Conservation (phyloP, 2,888 invertebrate species). For the Atherix ibis region DNA sequence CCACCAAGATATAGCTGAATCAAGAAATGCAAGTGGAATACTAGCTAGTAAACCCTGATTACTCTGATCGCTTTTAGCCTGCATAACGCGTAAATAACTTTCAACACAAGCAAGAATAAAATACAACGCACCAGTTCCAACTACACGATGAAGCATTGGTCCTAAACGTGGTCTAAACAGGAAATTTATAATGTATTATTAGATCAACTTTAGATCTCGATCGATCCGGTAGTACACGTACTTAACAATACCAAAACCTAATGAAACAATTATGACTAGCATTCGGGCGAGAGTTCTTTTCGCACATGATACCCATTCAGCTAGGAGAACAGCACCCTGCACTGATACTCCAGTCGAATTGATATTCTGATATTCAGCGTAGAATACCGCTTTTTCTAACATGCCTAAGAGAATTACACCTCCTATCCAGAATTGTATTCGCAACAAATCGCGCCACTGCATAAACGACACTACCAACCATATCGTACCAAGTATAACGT, state of each 20-base stretch:
- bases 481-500: slow-evolving; percentile 61
- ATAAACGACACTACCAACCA: slow-evolving; percentile 73
- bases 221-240: slow-evolving; percentile 32
- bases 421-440: slow-evolving; percentile 94
- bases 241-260: slow-evolving; percentile 94
- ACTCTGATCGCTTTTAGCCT: slow-evolving; percentile 43
- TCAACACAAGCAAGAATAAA: slow-evolving; percentile 74
- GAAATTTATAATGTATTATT: slow-evolving; percentile 1
- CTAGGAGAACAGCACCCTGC: slow-evolving; percentile 60
- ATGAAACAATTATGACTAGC: slow-evolving; percentile 84
- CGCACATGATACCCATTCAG: slow-evolving; percentile 80
- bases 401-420: slow-evolving; percentile 77
- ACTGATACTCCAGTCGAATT: slow-evolving; percentile 50
- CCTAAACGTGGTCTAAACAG: slow-evolving; percentile 66
- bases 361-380: slow-evolving; percentile 70
- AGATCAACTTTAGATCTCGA: background rate
- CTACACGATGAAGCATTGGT: slow-evolving; percentile 73
- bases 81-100: slow-evolving; percentile 60
- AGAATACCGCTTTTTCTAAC: slow-evolving; percentile 78
- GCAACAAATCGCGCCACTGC: slow-evolving; percentile 79
- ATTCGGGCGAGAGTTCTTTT: slow-evolving; percentile 84
- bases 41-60: slow-evolving; percentile 55
- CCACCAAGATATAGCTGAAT: slow-evolving; percentile 88
- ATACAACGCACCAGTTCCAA: slow-evolving; percentile 69
- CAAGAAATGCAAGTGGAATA: slow-evolving; percentile 72